Evolutionary conservation across 2,888 invertebrate species (phyloP), one percentile per base, ranked within the genome.

Genomic region (Hipparchia semele): DNA sequence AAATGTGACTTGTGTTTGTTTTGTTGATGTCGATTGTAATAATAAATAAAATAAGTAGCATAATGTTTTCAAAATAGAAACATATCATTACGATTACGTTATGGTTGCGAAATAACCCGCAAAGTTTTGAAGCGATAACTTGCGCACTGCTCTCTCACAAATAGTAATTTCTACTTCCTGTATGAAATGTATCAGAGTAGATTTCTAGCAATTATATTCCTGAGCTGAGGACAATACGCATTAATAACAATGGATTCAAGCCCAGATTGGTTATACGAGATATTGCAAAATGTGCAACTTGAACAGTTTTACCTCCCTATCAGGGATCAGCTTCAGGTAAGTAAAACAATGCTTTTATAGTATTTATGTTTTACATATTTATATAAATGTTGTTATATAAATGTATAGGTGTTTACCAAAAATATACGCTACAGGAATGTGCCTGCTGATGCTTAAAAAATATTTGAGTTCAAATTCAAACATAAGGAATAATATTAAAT

Each of bases 271-370:
- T 93, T 99, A 73, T 96, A 96, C 84, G 98, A 98, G 80, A 94
- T 99, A 73, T 92, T 99, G 79, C 95, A 96, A 77, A 98, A 99
- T 90, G 98, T 98, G 66, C 98, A 99, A 90, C 94, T 99, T 74
- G 97, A 97, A 79, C 98, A 98, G 89, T 99, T 99, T 90, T 96
- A 98, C 85, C 95, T 96, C 70, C 95, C 98, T 76, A 97, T 99
- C 73, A 95, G 98, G 77, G 99, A 99, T 94, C 98, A 99, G 86
- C 94, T 99, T 59, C 98, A 98, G 94, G 97, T 98, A 86, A 71
- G 67, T 69, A 0, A 71, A 12, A 54, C n/a, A 59, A 46, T 49
- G 49, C n/a, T 45, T 62, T 46, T n/a, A 61, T 39, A 39, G 3
- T 39, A 39, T 39, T 39, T 39, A 39, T 39, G 39, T 39, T 39